Evolutionary conservation across 2,797 vertebrate genomes (phyloP).

Genomic region (Poeciliopsis infans): DNA sequence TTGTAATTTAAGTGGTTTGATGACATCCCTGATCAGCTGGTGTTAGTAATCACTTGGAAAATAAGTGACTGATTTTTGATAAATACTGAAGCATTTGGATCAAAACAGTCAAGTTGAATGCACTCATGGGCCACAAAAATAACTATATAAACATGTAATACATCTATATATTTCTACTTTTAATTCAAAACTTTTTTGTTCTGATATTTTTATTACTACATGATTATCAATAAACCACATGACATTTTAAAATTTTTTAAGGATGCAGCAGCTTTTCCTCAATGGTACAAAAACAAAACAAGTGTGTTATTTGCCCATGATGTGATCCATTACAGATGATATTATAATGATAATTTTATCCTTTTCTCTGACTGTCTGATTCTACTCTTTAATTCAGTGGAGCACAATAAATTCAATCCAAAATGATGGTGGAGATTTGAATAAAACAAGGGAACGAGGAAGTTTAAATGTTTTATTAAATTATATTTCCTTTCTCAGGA

Average conservation of each 20-base stretch:
- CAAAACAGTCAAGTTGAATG: not conserved
- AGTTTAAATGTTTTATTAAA: not conserved
- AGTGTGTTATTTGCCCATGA: not conserved
- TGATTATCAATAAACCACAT: not conserved
- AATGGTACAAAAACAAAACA: too few species aligned
- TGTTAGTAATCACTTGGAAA: not conserved
- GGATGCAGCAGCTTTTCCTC: too few species aligned
- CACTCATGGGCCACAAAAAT: not conserved
- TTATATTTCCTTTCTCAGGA: not conserved
- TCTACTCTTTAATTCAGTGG: not conserved
- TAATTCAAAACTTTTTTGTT: not conserved
- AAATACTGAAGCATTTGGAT: not conserved
- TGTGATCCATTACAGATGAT: not conserved
- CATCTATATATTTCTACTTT: not conserved
- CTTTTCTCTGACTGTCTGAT: not conserved
- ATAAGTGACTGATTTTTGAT: not conserved
- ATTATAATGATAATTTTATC: not conserved
- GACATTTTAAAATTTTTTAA: too few species aligned
- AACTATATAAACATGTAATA: not conserved
- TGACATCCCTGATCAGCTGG: not conserved
- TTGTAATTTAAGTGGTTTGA: not conserved
- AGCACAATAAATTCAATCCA: not conserved
- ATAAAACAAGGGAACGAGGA: not conserved
- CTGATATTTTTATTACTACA: not conserved
- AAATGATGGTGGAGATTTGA: not conserved